Percentiles rank a stretch among this genome's conserved stretches.
Evolutionary conservation across 2,797 vertebrate genomes (phyloP).

Genomic region (Alouatta caraya): DNA sequence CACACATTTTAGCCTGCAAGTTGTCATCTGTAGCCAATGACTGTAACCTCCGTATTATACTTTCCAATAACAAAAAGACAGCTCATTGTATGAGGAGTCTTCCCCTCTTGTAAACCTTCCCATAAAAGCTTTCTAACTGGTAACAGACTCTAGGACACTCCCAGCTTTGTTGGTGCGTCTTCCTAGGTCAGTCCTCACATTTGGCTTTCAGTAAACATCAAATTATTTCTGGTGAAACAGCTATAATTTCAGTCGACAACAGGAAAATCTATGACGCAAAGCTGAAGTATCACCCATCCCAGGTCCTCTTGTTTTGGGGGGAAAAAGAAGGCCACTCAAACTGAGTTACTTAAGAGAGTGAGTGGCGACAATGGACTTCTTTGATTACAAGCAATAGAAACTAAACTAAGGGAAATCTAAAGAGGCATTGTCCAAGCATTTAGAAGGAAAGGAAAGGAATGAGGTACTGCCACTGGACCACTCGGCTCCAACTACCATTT

Average conservation of each 20-base stretch:
- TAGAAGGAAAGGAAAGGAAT: neutral
- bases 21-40: neutral
- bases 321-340: neutral
- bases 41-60: neutral
- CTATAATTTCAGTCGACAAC: neutral
- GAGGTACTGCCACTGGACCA: rapidly evolving
- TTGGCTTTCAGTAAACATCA: neutral
- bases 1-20: neutral
- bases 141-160: neutral
- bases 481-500: neutral
- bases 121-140: neutral
- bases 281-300: neutral
- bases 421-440: neutral
- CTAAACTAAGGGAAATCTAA: neutral
- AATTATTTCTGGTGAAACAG: neutral
- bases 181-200: neutral
- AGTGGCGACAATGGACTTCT: neutral
- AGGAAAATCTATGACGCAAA: neutral
- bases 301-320: neutral
- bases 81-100: neutral
- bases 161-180: neutral
- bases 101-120: neutral
- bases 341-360: neutral
- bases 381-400: neutral
- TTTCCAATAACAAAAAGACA: neutral